These are phyloP conservation scores for Urophycis tenuis DNA, from an alignment of 2,797 vertebrate species.

Conservation along the genomic window DNA sequence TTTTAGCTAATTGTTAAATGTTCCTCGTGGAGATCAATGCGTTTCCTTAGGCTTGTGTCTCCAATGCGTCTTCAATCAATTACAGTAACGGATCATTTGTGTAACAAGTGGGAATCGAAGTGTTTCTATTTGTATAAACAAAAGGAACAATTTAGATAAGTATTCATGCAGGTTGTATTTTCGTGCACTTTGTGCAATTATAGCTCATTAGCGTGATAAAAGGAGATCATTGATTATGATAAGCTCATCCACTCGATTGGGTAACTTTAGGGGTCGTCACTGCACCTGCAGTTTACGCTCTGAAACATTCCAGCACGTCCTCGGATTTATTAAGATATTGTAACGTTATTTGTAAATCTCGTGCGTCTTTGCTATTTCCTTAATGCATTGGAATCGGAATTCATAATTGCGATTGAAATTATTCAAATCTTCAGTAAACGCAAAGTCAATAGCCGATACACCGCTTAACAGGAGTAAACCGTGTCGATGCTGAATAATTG, in stretches of 20 bases:
- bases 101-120: slow-evolving; percentile 1
- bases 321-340: background rate
- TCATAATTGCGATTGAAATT: background rate
- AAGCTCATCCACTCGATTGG: background rate
- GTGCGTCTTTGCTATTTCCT: background rate
- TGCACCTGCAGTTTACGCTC: background rate
- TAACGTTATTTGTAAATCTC: background rate
- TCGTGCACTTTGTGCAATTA: background rate
- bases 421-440: background rate
- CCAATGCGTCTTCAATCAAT: background rate
- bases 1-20: background rate
- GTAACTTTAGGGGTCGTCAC: background rate
- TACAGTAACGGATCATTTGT: background rate
- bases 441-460: background rate
- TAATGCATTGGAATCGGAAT: background rate
- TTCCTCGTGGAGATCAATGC: background rate
- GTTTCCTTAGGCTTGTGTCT: background rate
- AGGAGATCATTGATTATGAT: background rate
- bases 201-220: background rate
- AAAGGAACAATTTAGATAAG: background rate
- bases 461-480: background rate
- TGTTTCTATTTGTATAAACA: background rate
- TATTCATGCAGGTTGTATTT: background rate
- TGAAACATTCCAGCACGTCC: background rate
- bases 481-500: background rate